phyloP scores from a whole-genome alignment of 2,797 vertebrate species.

The Coilia nasus region DNA sequence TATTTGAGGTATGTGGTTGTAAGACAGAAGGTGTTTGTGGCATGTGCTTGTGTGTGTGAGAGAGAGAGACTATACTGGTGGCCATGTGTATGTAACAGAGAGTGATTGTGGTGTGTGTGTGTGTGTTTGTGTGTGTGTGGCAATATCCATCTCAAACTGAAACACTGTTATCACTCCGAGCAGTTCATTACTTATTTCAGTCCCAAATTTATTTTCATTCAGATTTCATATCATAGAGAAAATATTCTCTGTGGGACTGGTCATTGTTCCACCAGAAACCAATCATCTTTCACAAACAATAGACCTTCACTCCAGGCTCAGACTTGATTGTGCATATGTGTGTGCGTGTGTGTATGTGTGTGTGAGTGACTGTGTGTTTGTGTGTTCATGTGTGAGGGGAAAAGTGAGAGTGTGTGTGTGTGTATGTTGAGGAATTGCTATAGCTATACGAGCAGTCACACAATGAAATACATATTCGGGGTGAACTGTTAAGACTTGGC shows the following conservation, averaged over 20 bases:
- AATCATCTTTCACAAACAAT: conserved; percentile 51
- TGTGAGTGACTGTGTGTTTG: background rate
- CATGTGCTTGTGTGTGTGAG: background rate
- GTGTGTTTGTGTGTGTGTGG: background rate
- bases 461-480: background rate
- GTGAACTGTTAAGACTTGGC: background rate
- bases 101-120: background rate
- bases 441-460: background rate
- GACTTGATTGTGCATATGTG: background rate
- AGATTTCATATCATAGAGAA: conserved; percentile 50
- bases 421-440: background rate
- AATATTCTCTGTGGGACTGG: conserved; percentile 34
- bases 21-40: too few species aligned
- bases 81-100: background rate
- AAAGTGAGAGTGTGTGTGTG: background rate
- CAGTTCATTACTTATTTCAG: conserved; percentile 39
- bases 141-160: conserved; percentile 21
- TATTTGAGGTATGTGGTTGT: too few species aligned
- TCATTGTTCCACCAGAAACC: conserved; percentile 48
- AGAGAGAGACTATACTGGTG: too few species aligned
- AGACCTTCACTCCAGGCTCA: conserved; percentile 18
- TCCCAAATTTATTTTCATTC: conserved; percentile 54
- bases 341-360: background rate
- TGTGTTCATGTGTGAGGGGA: background rate
- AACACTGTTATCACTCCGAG: conserved; percentile 36